phyloP scores from a whole-genome alignment of 2,888 invertebrate species.

The Ennomos erosarius region DNA sequence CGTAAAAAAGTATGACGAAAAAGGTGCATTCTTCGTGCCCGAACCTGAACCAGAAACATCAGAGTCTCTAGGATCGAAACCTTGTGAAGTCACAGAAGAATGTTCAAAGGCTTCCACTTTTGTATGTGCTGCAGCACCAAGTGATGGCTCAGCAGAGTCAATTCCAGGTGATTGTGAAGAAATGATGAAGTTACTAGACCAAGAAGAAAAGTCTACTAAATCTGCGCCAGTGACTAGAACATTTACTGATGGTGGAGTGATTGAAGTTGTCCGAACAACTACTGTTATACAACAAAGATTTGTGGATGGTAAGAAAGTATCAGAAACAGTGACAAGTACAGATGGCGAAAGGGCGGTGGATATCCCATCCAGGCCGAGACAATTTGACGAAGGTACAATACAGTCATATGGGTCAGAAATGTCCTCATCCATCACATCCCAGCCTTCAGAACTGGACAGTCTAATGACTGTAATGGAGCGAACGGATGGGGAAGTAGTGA shows the following conservation, averaged over 20 bases:
- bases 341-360: constrained; percentile 78
- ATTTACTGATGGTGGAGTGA: constrained; percentile 65
- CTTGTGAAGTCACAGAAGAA: constrained; percentile 67
- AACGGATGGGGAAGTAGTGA: constrained; percentile 79
- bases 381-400: constrained; percentile 68
- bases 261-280: constrained; percentile 76
- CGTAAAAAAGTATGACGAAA: constrained; percentile 78
- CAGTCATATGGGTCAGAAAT: constrained; percentile 79
- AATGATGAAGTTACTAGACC: constrained; percentile 85
- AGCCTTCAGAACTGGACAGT: constrained; percentile 81
- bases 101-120: constrained; percentile 75
- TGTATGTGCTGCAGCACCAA: constrained; percentile 77
- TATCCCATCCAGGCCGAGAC: constrained; percentile 69
- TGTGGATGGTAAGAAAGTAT: constrained; percentile 79
- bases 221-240: constrained; percentile 56
- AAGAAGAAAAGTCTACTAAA: constrained; percentile 75
- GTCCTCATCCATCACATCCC: constrained; percentile 81
- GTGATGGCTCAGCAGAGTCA: constrained; percentile 80
- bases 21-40: constrained; percentile 79
- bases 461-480: constrained; percentile 79
- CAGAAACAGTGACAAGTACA: constrained; percentile 72
- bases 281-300: constrained; percentile 78
- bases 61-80: constrained; percentile 47
- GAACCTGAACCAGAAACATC: constrained; percentile 59
- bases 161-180: constrained; percentile 86